Evolutionary conservation across 2,888 invertebrate genomes (phyloP).

Genomic region (Apamea anceps): DNA sequence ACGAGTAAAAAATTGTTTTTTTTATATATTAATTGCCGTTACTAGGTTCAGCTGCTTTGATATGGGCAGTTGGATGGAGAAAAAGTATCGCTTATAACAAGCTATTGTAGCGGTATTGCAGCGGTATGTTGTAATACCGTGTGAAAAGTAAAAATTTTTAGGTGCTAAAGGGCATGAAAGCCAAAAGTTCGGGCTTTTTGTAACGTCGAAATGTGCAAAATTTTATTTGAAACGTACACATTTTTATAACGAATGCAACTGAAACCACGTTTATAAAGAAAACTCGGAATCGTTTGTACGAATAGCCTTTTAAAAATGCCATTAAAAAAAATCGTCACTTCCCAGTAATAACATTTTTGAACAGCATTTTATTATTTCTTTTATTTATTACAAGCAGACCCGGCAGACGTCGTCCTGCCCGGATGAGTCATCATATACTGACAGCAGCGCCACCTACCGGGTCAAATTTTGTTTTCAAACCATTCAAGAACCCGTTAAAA

Average conservation of each 20-base stretch:
- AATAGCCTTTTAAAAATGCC: too few species aligned
- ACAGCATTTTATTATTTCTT: background rate
- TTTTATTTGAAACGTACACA: background rate
- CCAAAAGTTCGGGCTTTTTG: background rate
- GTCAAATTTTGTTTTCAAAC: too few species aligned
- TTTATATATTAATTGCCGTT: too few species aligned
- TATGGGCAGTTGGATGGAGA: background rate
- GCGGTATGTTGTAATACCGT: background rate
- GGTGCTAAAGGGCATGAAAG: background rate
- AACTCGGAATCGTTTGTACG: background rate
- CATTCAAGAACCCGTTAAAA: too few species aligned
- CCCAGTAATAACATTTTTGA: background rate
- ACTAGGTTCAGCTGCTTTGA: too few species aligned
- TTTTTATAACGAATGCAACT: background rate
- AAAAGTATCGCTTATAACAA: background rate
- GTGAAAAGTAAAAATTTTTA: background rate
- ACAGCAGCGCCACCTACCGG: too few species aligned
- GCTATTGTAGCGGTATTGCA: background rate
- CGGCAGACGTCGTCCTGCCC: too few species aligned
- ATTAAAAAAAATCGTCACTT: too few species aligned
- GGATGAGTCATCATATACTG: too few species aligned
- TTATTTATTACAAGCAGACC: background rate
- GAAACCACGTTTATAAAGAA: background rate
- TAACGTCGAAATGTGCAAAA: background rate
- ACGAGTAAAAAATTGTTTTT: too few species aligned